Base-by-base conservation (phyloP, 2,113 vertebrate genomes). In the Trogon melanurus region DNA sequence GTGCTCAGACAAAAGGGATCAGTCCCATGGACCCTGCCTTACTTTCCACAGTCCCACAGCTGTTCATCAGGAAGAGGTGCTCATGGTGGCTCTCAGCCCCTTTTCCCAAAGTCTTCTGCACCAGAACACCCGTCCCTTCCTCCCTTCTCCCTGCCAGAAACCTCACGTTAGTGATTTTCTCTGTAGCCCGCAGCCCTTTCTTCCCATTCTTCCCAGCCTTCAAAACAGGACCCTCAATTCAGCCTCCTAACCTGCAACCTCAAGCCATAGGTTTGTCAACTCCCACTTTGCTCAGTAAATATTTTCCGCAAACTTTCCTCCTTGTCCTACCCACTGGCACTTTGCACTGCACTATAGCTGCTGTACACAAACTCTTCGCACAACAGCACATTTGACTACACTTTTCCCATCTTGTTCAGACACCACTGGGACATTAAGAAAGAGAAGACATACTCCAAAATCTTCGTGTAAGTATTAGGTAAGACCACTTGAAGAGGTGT, bases 321-420 rank as follows among this genome's bases (percentile, higher is more conserved):
- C 51, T 12, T 17, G 25, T 26, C 16, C 47, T 7, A 9, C 38
- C 18, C 51, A 6, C 57, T 4, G 7, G 20, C 9, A 15, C 44
- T 29, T 60, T 47, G 41, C 48, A 11, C 44, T 15, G 34, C 41
- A 4, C 71, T 15, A 4, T 2, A 32, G 56, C 1, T 47, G 56
- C 44, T 50, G 10, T 4, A 25, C 0, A 0, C 9, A 17, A 53
- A 17, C 44, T 27, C 70, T 9, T 7, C 16, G 36, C 51, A 62
- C 74, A 38, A 11, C 41, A 62, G 56, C 50, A 53, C 44, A 11
- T 47, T 2, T 11, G 17, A n/a, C 38, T 67, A 4, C 8, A 10
- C 14, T 5, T 3, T 51, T 13, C 38, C 38, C 44, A 53, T 16
- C 67, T 23, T 48, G 32, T 1, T 65, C 88, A 45, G 15, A 48